These are phyloP conservation scores for Drosophila nr. fundita DNA, from an alignment of 2,888 invertebrate genomes.

Conservation along the genomic window DNA sequence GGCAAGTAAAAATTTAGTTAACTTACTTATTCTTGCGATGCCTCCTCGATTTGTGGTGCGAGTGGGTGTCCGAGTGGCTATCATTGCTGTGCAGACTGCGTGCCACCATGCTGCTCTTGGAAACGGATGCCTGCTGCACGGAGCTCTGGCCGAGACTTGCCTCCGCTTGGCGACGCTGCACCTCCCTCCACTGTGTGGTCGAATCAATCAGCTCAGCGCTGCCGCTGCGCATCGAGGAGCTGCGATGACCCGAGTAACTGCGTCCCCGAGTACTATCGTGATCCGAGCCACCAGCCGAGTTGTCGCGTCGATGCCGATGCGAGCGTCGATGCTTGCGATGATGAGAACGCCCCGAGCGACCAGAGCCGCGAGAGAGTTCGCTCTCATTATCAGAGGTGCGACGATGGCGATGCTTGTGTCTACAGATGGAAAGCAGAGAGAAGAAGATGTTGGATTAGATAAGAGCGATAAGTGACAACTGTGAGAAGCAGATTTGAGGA, in stretches of 20 bases:
- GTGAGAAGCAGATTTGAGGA: not conserved
- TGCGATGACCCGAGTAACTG: slow-evolving; percentile 85
- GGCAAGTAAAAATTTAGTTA: not conserved
- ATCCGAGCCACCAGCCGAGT: slow-evolving; percentile 88
- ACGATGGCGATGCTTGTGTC: slow-evolving; percentile 92
- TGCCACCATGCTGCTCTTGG: slow-evolving; percentile 86
- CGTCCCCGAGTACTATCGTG: slow-evolving; percentile 87
- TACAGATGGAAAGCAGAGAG: slow-evolving; percentile 20
- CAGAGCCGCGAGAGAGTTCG: slow-evolving; percentile 94
- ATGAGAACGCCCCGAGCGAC: slow-evolving; percentile 91
- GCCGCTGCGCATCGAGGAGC: slow-evolving; percentile 84
- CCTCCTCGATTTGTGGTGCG: slow-evolving; percentile 84
- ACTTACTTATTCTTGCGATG: slow-evolving; percentile 88
- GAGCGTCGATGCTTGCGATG: slow-evolving; percentile 90
- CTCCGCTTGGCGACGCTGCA: slow-evolving; percentile 90
- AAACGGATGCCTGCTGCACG: slow-evolving; percentile 90
- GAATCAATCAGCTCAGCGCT: slow-evolving; percentile 92
- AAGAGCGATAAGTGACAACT: not conserved
- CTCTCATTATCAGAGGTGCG: slow-evolving; percentile 95
- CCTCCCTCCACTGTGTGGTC: slow-evolving; percentile 95
- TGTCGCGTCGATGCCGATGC: slow-evolving; percentile 88
- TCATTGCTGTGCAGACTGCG: slow-evolving; percentile 84
- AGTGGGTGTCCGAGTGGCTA: slow-evolving; percentile 87
- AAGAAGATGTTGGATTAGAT: not conserved
- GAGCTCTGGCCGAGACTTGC: slow-evolving; percentile 85